Evolutionary conservation across 2,888 invertebrate genomes (phyloP).

Genomic region (Sinodicranocentrus sp.): DNA sequence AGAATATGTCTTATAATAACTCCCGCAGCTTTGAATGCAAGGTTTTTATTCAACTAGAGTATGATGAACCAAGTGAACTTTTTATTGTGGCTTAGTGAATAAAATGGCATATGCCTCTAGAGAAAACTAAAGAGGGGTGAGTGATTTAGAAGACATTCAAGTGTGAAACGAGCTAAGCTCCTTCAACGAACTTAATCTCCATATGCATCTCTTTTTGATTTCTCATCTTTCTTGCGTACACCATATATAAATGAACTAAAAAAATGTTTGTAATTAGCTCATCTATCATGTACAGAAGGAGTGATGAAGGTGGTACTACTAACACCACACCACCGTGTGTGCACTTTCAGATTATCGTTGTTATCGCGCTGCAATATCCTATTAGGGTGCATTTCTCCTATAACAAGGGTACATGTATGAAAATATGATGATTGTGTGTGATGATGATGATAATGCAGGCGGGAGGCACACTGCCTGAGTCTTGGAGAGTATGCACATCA

Average conservation of each 20-base stretch:
- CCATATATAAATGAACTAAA: slow-evolving; percentile 26
- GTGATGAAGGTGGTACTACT: slow-evolving; percentile 22
- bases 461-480: slow-evolving; percentile 19
- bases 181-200: slow-evolving; percentile 22
- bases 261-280: slow-evolving; percentile 43
- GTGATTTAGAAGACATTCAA: slow-evolving; percentile 9
- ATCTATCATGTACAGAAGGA: slow-evolving; percentile 16
- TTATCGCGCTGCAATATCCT: slow-evolving; percentile 24
- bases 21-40: slow-evolving; percentile 2
- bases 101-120: slow-evolving; percentile 7
- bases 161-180: slow-evolving; percentile 43
- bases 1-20: background rate
- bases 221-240: slow-evolving; percentile 4
- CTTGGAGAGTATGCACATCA: background rate
- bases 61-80: slow-evolving; percentile 16
- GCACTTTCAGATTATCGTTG: slow-evolving; percentile 23
- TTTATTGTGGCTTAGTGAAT: slow-evolving; percentile 3
- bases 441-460: slow-evolving; percentile 14
- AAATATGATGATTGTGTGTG: background rate
- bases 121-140: background rate
- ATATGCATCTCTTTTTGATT: background rate
- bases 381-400: slow-evolving; percentile 41
- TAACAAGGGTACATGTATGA: slow-evolving; percentile 31
- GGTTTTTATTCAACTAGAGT: background rate
- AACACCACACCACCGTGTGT: slow-evolving; percentile 25